Percentiles rank a stretch among this genome's conserved stretches.
phyloP scores from a whole-genome alignment of 2,113 vertebrate genomes.

The Hucho hucho region DNA sequence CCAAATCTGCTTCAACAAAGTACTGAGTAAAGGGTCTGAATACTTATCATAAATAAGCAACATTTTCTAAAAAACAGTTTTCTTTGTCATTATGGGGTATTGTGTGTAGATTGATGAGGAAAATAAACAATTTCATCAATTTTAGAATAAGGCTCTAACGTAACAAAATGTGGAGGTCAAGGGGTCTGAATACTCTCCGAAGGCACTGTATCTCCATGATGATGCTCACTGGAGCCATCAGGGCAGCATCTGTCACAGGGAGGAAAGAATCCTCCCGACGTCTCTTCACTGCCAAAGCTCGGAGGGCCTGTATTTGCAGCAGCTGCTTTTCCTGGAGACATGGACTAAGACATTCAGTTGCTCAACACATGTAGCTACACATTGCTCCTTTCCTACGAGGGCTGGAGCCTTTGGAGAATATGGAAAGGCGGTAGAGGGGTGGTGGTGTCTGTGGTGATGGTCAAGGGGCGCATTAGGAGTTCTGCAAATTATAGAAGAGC shows the following conservation, averaged over 20 bases:
- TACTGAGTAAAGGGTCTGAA: no score
- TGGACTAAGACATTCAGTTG: slow-evolving; percentile 58
- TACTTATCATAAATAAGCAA: no score
- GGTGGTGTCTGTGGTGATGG: not conserved
- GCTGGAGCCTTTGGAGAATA: slow-evolving; percentile 13
- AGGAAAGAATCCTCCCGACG: slow-evolving; percentile 17
- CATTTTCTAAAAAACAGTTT: no score
- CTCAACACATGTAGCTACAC: slow-evolving; percentile 58
- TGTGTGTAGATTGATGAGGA: no score
- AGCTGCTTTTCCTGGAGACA: slow-evolving; percentile 49
- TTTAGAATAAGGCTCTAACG: no score
- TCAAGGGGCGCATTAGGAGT: not conserved
- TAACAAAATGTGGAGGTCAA: no score
- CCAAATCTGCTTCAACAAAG: no score
- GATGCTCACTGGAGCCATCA: not conserved
- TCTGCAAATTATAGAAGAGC: not conserved
- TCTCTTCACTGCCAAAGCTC: slow-evolving; percentile 34
- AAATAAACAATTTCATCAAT: no score
- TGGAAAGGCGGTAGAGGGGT: slow-evolving; percentile 4
- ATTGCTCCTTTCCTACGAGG: slow-evolving; percentile 25
- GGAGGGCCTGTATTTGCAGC: slow-evolving; percentile 32
- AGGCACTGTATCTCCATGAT: not conserved
- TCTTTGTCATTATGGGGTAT: no score
- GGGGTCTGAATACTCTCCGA: no score
- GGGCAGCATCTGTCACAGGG: slow-evolving; percentile 40